phyloP scores from a whole-genome alignment of 23 tunicate species.

The Phallusia fumigata region DNA sequence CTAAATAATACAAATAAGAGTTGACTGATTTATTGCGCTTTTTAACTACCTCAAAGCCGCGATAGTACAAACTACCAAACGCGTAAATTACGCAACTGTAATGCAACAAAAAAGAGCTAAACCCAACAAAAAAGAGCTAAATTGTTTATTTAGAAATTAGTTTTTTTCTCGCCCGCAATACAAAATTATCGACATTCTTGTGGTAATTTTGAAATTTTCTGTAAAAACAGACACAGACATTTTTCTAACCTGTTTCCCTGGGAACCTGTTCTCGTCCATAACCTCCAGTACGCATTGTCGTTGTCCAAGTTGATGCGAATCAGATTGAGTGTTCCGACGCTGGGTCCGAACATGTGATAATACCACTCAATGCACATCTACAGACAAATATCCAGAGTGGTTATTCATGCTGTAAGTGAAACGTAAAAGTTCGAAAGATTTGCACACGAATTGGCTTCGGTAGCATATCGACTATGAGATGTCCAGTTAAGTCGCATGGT shows the following conservation, averaged over 20 bases:
- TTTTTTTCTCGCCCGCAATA: too few relatives aligned
- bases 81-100: too few relatives aligned
- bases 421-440: too few relatives aligned
- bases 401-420: neutral
- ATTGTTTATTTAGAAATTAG: too few relatives aligned
- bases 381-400: neutral
- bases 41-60: too few relatives aligned
- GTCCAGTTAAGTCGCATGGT: neutral
- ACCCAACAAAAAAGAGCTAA: too few relatives aligned
- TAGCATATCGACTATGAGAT: too few relatives aligned
- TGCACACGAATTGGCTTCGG: too few relatives aligned
- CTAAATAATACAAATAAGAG: too few relatives aligned
- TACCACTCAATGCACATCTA: conserved; percentile 82
- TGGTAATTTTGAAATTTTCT: neutral
- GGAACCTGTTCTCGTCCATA: conserved; percentile 77
- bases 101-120: too few relatives aligned
- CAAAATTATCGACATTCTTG: neutral
- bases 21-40: too few relatives aligned
- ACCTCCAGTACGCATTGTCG: conserved; percentile 39
- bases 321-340: conserved; percentile 76
- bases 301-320: conserved; percentile 54
- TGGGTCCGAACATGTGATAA: conserved; percentile 94
- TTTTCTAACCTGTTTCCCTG: conserved; percentile 75
- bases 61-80: too few relatives aligned
- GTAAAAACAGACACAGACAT: neutral